Base-by-base conservation (phyloP, 2,888 invertebrate genomes). In the Apodemia hepburni region DNA sequence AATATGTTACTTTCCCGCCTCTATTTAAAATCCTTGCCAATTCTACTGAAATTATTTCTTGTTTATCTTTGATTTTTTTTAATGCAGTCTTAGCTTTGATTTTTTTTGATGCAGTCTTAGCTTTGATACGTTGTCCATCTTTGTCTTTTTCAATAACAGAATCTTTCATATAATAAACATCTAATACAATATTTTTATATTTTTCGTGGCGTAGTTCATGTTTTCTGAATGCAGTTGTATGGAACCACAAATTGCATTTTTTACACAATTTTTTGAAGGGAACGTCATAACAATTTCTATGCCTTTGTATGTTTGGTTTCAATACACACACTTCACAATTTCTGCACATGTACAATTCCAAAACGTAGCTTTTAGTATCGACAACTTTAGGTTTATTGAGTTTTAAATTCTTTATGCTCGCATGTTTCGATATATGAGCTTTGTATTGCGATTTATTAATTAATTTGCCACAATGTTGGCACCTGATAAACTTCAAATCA, bases 401-500 rank as follows among this genome's bases (percentile, higher is more conserved):
- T 59, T 59, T 59, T 35, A 59, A 18, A 3, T 35, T 38, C 29
- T 59, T 45, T 33, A 45, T 58, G 35, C 49, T 57, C n/a, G 29
- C 33, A 58, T 59, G 62, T 59, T 62, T 59, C 9, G n/a, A 17
- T 0, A 67, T 38, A 17, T 73, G 71, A 0, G 27, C 58, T 12
- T 64, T 58, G 42, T 68, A 71, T n/a, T 54, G 63, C 0, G 42
- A 42, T 42, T 65, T 70, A 11, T 70, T 68, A 12, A 69, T 66
- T 3, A 72, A 51, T 27, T 65, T 64, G 0, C 65, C 66, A 51
- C 74, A 74, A 5, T 65, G 61, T 15, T 68, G 67, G 29, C 74
- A 74, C 9, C 66, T 65, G 8, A 65, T 67, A 42, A 73, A 74
- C 18, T 69, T 69, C 27, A 73, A 64, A 6, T 65, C 67, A 2